Evolutionary conservation across 2,797 vertebrate species (phyloP), one percentile per base, ranked within the genome.

Genomic region (Centroberyx gerrardi): DNA sequence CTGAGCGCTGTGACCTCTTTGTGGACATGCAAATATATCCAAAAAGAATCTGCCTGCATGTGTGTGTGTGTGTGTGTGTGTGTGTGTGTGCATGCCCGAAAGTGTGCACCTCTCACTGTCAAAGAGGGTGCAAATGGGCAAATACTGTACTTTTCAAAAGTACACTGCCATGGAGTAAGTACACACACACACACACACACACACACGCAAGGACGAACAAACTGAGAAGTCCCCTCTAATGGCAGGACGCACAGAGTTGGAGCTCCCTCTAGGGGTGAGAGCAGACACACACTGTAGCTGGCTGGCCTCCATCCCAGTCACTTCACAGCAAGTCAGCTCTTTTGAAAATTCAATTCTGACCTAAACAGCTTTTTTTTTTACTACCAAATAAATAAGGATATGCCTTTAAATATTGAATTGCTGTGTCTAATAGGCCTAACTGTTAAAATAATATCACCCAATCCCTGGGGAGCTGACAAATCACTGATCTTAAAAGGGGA

Each of bases 221-320:
- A 49, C 8, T 18, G 48, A 49, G 46, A 52, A 17, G 27, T 10
- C 13, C 40, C 55, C 10, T 72, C 22, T 17, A 8, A 63, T 18
- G 55, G 40, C 46, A 1, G 40, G 49, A 78, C 15, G 36, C 27
- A 68, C 4, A 83, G 88, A 81, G 79, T 52, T n/a, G 27, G 81
- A 92, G 91, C 87, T 62, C 92, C 92, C 89, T 90, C 91, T 92
- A 90, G 74, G 29, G 91, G 89, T 13, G 10, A 28, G 9, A 80
- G 27, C 9, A 8, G 40, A 31, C 1, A 15, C 7, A 27, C 1
- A 5, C 29, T 53, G 17, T 3, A 4, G 22, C 15, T 49, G 28
- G 28, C 60, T 66, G 49, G 52, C 56, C 63, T 70, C n/a, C 42
- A n/a, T 60, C 65, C 15, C 66, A 54, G 53, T 55, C 53, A 64